Evolutionary conservation across 2,888 invertebrate genomes (phyloP), one percentile per base, ranked within the genome.

Genomic region (Hydraecia micacea): DNA sequence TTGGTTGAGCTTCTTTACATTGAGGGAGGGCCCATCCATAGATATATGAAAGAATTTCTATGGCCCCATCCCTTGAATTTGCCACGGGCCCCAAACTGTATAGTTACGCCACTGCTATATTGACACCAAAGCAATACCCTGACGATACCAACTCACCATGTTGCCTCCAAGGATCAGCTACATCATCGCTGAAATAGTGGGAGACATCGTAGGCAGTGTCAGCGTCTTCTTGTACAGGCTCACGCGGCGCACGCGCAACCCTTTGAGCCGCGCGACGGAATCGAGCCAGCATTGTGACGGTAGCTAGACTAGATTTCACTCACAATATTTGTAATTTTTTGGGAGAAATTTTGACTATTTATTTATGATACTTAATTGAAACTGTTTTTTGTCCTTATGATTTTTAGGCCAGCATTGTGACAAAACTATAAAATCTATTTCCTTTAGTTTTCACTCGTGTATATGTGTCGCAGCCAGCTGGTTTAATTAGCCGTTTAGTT

Each of bases 131-230:
- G 32, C 32, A 32, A 39, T 39, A 5, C 7, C 36, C 39, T 9
- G 3, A 46, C 7, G 11, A 18, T 7, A 74, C 9, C 39, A 28
- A 83, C 88, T 84, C 71, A 96, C 95, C 95, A 86, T 88, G 85
- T 62, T 91, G 90, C 21, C 76, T 83, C 94, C 97, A 97, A 25
- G 97, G 97, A 88, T 97, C 97, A 78, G 96, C 95, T 84, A 98
- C 97, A 91, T 98, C 98, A 91, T 98, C 98, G 15, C 97, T 96
- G 91, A 98, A 98, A 96, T 98, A 98, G 89, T 97, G 97, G 80
- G 97, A 97, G 62, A 97, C 98, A 86, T 98, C 98, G 89, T 97
- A 97, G 1, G 98, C 98, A 18, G 97, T 94, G 87, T 98, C 98
- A 0, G 97, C 76, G 5, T 89, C 92, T 7, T 75, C 86, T 6